Conservation (phyloP, 1,140 invertebrate genomes). For the Hylaeus volcanicus region DNA sequence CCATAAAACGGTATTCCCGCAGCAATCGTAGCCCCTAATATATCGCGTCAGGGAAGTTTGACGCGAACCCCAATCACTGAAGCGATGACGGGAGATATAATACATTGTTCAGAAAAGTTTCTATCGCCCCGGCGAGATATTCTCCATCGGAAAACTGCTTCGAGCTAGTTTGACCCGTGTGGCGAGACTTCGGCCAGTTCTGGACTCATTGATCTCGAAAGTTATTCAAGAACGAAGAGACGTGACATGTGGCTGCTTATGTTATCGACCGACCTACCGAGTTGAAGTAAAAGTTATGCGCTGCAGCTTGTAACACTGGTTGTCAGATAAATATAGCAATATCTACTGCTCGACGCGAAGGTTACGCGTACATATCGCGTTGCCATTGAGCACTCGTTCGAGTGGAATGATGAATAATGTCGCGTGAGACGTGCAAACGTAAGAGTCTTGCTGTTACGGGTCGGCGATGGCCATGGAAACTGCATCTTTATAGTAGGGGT, state of each 20-base stretch:
- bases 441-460: too few relatives aligned
- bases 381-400: neutral
- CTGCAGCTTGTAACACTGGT: neutral
- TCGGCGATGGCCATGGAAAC: too few relatives aligned
- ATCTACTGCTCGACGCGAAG: neutral
- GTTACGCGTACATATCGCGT: neutral
- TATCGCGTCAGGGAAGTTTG: neutral
- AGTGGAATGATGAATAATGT: neutral
- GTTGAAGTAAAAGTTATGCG: neutral
- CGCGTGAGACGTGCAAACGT: neutral
- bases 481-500: too few relatives aligned
- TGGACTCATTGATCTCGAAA: neutral
- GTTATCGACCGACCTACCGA: neutral
- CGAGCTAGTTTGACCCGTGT: neutral
- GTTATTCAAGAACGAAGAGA: constrained; percentile 10
- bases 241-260: constrained; percentile 5
- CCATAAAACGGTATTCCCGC: neutral
- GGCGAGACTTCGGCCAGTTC: neutral
- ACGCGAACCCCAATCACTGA: neutral
- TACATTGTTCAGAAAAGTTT: neutral
- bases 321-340: neutral
- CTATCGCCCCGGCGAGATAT: neutral
- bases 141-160: neutral
- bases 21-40: neutral
- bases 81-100: too few relatives aligned